Percentiles rank a stretch among this genome's conserved stretches.
Evolutionary conservation across 2,113 vertebrate genomes (phyloP).

Genomic region (Zapornia atra): DNA sequence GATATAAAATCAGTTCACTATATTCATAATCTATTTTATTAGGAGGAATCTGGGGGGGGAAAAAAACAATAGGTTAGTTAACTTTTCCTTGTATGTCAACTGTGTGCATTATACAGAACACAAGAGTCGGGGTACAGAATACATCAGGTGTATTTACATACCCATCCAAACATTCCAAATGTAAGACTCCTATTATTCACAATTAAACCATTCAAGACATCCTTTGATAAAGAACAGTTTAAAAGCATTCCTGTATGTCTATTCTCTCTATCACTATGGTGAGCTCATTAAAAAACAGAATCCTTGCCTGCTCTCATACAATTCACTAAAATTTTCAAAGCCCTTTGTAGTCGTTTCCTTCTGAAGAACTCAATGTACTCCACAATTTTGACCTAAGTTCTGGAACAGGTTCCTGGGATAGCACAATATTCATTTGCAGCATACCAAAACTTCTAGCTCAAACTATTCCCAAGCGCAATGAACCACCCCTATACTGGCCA

Average conservation of each 20-base stretch:
- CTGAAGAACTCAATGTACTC: neutral
- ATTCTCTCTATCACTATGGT: neutral
- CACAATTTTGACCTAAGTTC: neutral
- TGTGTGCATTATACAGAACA: neutral
- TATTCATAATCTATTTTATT: slow-evolving; percentile 83
- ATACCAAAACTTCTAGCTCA: neutral
- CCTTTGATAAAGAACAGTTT: neutral
- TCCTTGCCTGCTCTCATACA: neutral
- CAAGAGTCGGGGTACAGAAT: neutral
- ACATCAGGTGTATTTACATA: neutral
- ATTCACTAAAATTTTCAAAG: neutral
- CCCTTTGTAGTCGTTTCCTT: neutral
- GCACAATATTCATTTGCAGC: neutral
- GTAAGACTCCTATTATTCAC: neutral
- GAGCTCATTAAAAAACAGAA: neutral
- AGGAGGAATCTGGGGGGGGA: slow-evolving; percentile 67
- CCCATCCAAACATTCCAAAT: neutral
- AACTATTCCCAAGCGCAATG: neutral
- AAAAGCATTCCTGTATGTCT: neutral
- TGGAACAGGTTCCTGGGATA: neutral
- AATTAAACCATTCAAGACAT: neutral
- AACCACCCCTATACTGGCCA: neutral
- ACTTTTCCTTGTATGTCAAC: neutral
- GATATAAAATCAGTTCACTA: slow-evolving; percentile 81
- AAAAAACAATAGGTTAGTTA: neutral